Evolutionary conservation across 2,888 invertebrate genomes (phyloP), one percentile per base, ranked within the genome.

Genomic region (Cryptocheilus praepositus): DNA sequence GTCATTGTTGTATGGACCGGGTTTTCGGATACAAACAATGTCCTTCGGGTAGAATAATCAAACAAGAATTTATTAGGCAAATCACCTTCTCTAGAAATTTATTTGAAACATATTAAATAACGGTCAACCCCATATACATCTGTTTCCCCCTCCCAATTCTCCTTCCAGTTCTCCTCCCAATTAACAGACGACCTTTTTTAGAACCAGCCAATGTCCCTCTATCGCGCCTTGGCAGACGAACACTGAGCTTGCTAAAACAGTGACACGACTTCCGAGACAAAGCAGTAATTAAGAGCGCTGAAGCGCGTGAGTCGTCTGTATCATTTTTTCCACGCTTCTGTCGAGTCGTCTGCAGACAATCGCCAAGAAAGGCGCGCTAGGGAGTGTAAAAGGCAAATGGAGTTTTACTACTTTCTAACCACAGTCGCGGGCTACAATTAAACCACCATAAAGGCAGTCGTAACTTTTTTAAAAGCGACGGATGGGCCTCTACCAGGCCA

Each of bases 331-430:
- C n/a, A n/a, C 46, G 16, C 25, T 44, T 46, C 56, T 43, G 22
- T 58, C 53, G 36, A 15, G 36, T 54, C 60, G 45, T 65, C 57
- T 44, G 44, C 13, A 43, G 15, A 18, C 61, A 54, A 54, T 64
- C 60, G 51, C 59, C 66, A 63, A 64, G 60, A 36, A 25, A 53
- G 49, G 64, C 63, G 62, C 64, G 74, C 73, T 74, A 78, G 76
- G 69, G 69, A 71, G 69, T 72, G 73, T 68, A 78, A 74, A 74
- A 70, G 77, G 81, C 81, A 75, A 76, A 81, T 73, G 75, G 81
- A 74, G 77, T 83, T 85, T 86, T 85, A 87, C 83, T 86, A 86
- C 85, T 85, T 86, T 86, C 83, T 87, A 86, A 87, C 85, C 83
- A 83, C 84, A 84, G 83, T 85, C 84, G 81, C 77, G 81, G 84